Evolutionary conservation across 2,797 vertebrate species (phyloP).

Genomic region (Pseudomugil gertrudae): DNA sequence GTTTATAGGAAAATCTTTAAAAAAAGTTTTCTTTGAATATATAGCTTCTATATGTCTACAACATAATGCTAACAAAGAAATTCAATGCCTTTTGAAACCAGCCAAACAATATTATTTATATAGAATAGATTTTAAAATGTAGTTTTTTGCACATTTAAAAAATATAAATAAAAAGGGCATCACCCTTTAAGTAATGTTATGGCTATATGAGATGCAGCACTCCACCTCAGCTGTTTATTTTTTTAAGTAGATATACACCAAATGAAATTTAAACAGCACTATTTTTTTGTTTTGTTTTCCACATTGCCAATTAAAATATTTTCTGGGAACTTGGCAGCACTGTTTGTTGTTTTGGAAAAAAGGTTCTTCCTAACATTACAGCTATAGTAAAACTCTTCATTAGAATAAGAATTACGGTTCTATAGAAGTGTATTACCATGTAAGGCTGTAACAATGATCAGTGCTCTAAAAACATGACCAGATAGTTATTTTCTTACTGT

Average conservation of each 20-base stretch:
- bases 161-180: constrained; percentile 29
- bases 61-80: constrained; percentile 37
- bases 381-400: not conserved
- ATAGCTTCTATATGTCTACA: constrained; percentile 32
- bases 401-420: not conserved
- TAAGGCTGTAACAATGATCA: constrained; percentile 4
- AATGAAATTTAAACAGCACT: constrained; percentile 24
- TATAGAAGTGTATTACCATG: constrained; percentile 17
- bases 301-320: constrained; percentile 4
- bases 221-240: not conserved
- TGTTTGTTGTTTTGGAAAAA: not conserved
- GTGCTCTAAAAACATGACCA: constrained; percentile 5
- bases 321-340: constrained; percentile 17
- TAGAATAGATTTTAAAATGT: constrained; percentile 13
- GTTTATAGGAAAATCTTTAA: not conserved
- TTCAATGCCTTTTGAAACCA: constrained; percentile 60
- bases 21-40: constrained; percentile 12
- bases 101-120: constrained; percentile 49
- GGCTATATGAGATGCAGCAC: not conserved
- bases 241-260: constrained; percentile 34
- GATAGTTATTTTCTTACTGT: constrained; percentile 47
- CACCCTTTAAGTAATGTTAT: constrained; percentile 55
- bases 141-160: constrained; percentile 31
- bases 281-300: constrained; percentile 30
- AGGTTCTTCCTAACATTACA: constrained; percentile 6